Base-by-base conservation (phyloP, 2,888 invertebrate species). In the Caenorhabditis auriculariae region DNA sequence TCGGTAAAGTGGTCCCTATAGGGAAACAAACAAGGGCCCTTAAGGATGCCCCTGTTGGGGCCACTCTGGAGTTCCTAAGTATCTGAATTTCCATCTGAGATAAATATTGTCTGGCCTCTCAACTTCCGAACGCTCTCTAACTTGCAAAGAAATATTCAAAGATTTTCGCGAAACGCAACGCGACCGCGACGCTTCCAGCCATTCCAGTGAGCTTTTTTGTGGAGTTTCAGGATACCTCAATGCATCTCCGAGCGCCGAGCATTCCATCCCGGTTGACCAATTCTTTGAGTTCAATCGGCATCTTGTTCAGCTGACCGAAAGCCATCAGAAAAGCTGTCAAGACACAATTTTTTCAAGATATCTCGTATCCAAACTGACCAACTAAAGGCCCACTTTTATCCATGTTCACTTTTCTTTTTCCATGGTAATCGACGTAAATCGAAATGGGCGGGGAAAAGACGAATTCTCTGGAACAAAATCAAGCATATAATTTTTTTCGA, bases 391-490 rank as follows among this genome's bases (percentile, higher is more conserved):
- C 84, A 65, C 56, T 49, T 21, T 63, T 60, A 3, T 73, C 72
- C 43, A 63, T 60, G 7, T 58, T 53, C 46, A 66, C 61, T 26
- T 69, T 67, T 21, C 90, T 87, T 48, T 80, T 93, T 7, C 95
- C 95, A 68, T 91, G 90, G 84, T 98, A 98, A 85, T 98, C 96
- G 70, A 99, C 84, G 63, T 90, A 87, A 59, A 98, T 92, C 19
- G 90, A 89, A 49, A 95, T 91, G 74, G 93, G 91, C 0, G 93
- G 93, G 1, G 91, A 88, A 83, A 98, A 96, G 55, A 90, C 87
- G 48, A 98, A 88, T 75, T 90, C 90, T 80, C 93, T 84, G 51
- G 57, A 72, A 45, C 2, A 35, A 43, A 35, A 17, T 7, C 27
- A 32, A n/a, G n/a, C n/a, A n/a, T n/a, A 49, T 6, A 23, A 6